Base-by-base conservation (phyloP, 2,888 invertebrate species). In the Eilema depressum region DNA sequence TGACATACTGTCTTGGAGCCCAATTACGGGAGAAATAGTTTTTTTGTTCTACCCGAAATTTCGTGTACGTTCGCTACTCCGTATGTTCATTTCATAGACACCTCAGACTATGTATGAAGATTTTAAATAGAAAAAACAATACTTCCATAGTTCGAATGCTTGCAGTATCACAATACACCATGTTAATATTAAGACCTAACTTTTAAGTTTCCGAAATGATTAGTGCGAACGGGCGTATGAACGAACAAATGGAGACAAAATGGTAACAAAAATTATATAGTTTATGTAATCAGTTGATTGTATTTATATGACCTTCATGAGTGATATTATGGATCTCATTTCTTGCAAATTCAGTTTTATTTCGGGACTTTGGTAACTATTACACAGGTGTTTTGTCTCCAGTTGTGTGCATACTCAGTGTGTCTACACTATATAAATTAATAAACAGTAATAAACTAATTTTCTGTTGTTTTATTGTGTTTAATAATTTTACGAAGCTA, bases 341-440 rank as follows among this genome's bases (percentile, higher is more conserved):
- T 86, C 85, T 84, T 80, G 71, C 74, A 80, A 59, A 80, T 83
- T 81, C 77, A 73, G 77, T 78, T 66, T 53, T 74, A 73, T 67
- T 69, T 76, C 28, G 67, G 77, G 75, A 77, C 82, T 79, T n/a
- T 74, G 60, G 73, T 77, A 74, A 70, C 65, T 72, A 73, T 79
- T 85, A 80, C 74, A 83, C 82, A 71, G 80, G 79, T 85, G 80
- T 88, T 92, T 92, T 92, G 93, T 93, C 92, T 90, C 90, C 93
- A 90, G 70, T 88, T 89, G 91, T 88, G 83, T 88, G 88, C 87
- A 88, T 89, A 85, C 87, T 86, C 85, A 89, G 90, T 89, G 91
- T 92, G 91, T 91, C 87, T 91, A 93, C 93, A 93, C 93, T 91
- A 89, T 91, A 92, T 92, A 93, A 91, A 92, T 92, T 93, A 94